Base-by-base conservation (phyloP, 2,888 invertebrate species). In the Andrena bucephala region DNA sequence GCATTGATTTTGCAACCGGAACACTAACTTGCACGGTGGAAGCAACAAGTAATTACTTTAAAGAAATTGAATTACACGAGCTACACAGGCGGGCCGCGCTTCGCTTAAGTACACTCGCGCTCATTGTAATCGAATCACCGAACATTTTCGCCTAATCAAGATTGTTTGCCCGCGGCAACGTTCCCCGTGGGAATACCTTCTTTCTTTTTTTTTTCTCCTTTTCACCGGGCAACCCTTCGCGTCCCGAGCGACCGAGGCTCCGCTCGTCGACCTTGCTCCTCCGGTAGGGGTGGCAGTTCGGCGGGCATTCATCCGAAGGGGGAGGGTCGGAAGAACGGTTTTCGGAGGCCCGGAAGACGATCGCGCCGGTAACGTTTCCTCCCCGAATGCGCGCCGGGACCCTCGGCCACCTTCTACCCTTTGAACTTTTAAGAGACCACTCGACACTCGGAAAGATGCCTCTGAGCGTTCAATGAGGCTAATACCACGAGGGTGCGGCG, bases 401-500 rank as follows among this genome's bases (percentile, higher is more conserved):
- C 85, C 86, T 79, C 72, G 42, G 77, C 81, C 77, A 57, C 66
- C 84, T 79, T 76, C 80, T 81, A 83, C 83, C 89, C 89, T 89
- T 89, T 89, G 85, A 89, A 88, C 89, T 86, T 85, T 87, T 82
- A 85, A 85, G 89, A 88, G 87, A 83, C 80, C 88, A 86, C 90
- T 90, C 89, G 90, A 89, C 88, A 83, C 87, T 88, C 82, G 83
- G 86, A 89, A 90, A 89, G 91, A 90, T 90, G 88, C 85, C 87
- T 86, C 89, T 84, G 86, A 87, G 85, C 86, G 86, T 83, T 91
- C 89, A 91, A 91, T 91, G 92, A 92, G 89, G 87, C 91, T 91
- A 91, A 92, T 91, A 92, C 91, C 91, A 87, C 91, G 90, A 91
- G 89, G 87, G 88, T 89, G 89, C 90, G 88, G 86, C 87, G 87